These are phyloP conservation scores for Hippoglossus hippoglossus DNA, from an alignment of 2,797 vertebrate species.

Conservation along the genomic window DNA sequence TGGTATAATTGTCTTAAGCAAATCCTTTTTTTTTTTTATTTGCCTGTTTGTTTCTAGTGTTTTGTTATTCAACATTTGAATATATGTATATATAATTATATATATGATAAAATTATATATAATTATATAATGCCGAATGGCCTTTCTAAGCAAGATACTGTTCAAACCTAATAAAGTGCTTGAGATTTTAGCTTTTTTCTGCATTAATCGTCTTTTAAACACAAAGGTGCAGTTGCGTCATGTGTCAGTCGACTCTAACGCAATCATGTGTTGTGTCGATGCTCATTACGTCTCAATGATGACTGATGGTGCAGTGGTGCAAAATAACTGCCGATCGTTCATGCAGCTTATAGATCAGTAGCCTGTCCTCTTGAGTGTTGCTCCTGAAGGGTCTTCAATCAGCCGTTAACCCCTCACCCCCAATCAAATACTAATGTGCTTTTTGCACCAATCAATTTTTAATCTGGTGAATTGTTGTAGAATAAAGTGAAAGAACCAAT, in stretches of 20 bases:
- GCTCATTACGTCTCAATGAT: slow-evolving; percentile 45
- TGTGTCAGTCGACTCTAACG: neutral
- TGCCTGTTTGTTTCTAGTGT: slow-evolving; percentile 80
- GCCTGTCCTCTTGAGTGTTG: slow-evolving; percentile 25
- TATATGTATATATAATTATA: slow-evolving; percentile 88
- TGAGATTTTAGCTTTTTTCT: slow-evolving; percentile 81
- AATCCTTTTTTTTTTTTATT: slow-evolving; percentile 79
- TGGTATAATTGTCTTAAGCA: slow-evolving; percentile 81
- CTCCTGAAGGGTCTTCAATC: slow-evolving; percentile 43
- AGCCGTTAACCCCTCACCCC: slow-evolving; percentile 32
- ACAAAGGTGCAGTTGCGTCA: neutral
- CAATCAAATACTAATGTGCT: slow-evolving; percentile 38
- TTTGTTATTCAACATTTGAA: slow-evolving; percentile 87
- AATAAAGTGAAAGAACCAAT: neutral
- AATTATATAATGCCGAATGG: slow-evolving; percentile 87
- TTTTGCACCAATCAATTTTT: slow-evolving; percentile 19
- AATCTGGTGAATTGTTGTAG: neutral
- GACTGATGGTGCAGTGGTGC: slow-evolving; percentile 43
- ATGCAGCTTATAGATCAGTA: slow-evolving; percentile 27
- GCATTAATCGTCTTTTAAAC: slow-evolving; percentile 19
- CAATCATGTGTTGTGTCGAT: neutral
- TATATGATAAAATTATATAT: slow-evolving; percentile 87
- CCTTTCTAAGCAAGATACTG: slow-evolving; percentile 87
- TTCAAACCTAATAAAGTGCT: slow-evolving; percentile 88
- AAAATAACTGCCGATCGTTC: slow-evolving; percentile 33